These are phyloP conservation scores for Centrocercus urophasianus DNA, from an alignment of 2,113 vertebrate species.

Conservation along the genomic window DNA sequence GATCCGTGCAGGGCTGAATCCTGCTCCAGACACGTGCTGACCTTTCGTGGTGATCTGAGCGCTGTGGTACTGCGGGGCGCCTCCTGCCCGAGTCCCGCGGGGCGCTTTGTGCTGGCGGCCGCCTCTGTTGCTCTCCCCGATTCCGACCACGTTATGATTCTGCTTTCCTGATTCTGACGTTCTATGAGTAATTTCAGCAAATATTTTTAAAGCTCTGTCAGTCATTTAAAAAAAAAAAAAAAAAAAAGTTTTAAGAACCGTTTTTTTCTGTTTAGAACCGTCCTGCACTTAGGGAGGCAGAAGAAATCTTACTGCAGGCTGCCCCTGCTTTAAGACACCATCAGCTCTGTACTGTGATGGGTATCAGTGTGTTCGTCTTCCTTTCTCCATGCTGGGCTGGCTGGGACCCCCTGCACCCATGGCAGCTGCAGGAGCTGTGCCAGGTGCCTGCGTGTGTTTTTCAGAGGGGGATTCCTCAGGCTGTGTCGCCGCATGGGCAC, in stretches of 20 bases:
- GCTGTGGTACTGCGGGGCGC: not conserved
- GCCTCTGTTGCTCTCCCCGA: not conserved
- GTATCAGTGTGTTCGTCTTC: accelerated
- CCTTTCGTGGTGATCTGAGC: not conserved
- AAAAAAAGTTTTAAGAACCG: not conserved
- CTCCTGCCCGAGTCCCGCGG: no score
- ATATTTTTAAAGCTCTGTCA: not conserved
- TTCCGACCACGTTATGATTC: not conserved
- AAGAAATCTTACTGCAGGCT: not conserved
- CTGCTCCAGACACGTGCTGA: accelerated
- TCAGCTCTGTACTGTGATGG: not conserved
- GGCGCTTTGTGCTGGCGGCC: no score
- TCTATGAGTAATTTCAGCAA: not conserved
- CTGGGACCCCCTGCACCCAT: not conserved
- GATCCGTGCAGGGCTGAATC: not conserved
- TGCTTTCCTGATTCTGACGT: no score
- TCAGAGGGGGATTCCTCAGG: not conserved
- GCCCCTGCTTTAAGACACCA: not conserved
- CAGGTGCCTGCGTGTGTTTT: no score
- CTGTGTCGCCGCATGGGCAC: accelerated
- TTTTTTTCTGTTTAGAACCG: not conserved
- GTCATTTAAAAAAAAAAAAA: not conserved
- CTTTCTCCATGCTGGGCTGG: not conserved
- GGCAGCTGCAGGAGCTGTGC: not conserved
- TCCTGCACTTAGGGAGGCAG: not conserved